Percentiles rank a stretch among this genome's conserved stretches.
Evolutionary conservation across 2,888 invertebrate genomes (phyloP).

Genomic region (Gymnocheta viridis): DNA sequence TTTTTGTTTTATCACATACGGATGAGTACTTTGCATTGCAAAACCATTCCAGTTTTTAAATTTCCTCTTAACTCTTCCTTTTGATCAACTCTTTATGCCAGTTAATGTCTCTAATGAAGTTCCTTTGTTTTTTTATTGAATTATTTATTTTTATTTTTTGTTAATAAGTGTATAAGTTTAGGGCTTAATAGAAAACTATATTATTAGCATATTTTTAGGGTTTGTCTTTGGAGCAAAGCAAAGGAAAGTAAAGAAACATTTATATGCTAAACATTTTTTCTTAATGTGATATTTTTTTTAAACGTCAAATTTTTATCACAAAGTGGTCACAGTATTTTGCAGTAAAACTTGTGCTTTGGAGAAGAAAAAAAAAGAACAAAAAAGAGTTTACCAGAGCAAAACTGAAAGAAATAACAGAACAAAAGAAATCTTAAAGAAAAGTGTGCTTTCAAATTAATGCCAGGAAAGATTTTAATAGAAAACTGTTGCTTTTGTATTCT

Average conservation of each 20-base stretch:
- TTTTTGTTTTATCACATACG: not conserved
- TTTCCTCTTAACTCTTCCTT: not conserved
- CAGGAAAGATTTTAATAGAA: too few species aligned
- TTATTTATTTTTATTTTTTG: not conserved
- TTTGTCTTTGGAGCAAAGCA: not conserved
- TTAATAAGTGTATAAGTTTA: not conserved
- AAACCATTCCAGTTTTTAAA: not conserved
- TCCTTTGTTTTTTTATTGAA: not conserved
- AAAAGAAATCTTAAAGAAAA: too few species aligned
- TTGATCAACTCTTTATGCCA: not conserved
- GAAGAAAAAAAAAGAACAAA: not conserved
- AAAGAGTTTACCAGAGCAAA: too few species aligned
- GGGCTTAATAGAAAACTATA: not conserved
- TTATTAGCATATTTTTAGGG: constrained; percentile 47
- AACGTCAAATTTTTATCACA: not conserved
- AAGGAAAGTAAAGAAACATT: not conserved
- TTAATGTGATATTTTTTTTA: not conserved
- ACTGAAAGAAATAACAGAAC: too few species aligned
- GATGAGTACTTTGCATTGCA: not conserved
- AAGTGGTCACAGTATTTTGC: not conserved
- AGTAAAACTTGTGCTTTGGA: not conserved
- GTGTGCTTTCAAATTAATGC: too few species aligned
- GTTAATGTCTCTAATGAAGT: not conserved
- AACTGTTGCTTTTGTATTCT: too few species aligned
- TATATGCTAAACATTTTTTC: not conserved